Base-by-base conservation (phyloP, 2,113 vertebrate genomes). In the Maccullochella peelii region DNA sequence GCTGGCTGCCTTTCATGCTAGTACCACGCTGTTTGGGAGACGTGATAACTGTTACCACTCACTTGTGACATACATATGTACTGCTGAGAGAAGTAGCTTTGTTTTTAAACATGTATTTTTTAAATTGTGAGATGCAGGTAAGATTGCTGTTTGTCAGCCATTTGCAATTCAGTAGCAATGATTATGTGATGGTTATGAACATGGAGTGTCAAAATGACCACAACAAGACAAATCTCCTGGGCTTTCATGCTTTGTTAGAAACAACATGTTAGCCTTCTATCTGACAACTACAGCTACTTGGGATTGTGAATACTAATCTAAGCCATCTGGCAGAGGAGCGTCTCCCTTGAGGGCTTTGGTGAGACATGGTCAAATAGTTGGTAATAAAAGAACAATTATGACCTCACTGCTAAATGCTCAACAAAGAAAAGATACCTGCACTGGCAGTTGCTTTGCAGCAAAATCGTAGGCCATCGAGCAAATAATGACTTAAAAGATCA, bases 261-360 rank as follows among this genome's bases (percentile, higher is more conserved):
- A 72, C 77, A 91, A 83, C 82, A 88, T 89, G 89, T 90, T 84
- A 89, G 83, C 86, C 74, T 69, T 79, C 75, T 70, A 49, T 80
- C 65, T 85, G 75, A 92, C 83, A 83, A 80, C 79, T 82, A 55
- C 77, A 88, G 76, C 88, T 92, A 85, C 86, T 92, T 82, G 78
- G 79, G 80, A 86, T 85, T 87, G 79, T 90, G 88, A 89, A 89
- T 88, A 62, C 80, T 91, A 92, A 93, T 88, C 82, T 27, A 23
- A 85, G 76, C 90, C 91, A 92, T 91, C 86, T 92, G 89, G 82
- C 82, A 71, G 49, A 70, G 77, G 54, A 87, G 25, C 36, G 11
- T 68, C 73, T 61, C 80, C 84, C 74, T 63, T 8, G 59, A 77
- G 86, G 82, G 70, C 55, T 25, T 77, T 47, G n/a, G 70, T 79